Percentiles rank a stretch among this genome's conserved stretches.
These are phyloP conservation scores for Montipora cactus DNA, from an alignment of 64 coral and sea anemone genomes.

Conservation along the genomic window DNA sequence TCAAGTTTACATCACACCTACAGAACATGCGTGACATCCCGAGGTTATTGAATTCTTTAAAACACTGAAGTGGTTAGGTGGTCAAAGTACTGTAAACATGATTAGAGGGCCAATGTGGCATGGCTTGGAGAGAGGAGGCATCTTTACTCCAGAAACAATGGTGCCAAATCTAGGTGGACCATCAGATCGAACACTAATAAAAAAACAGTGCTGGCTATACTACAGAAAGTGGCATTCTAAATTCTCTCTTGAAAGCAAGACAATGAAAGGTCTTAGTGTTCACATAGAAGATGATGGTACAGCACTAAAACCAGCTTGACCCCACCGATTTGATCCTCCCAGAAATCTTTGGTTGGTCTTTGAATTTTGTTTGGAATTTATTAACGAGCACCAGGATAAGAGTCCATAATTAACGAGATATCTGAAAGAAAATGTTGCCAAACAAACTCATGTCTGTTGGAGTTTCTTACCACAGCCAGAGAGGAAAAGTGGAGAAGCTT, in stretches of 20 bases:
- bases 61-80: conserved; percentile 30
- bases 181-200: conserved; percentile 26
- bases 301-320: conserved; percentile 25
- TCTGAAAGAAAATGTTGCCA: too few relatives aligned
- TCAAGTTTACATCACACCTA: too few relatives aligned
- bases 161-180: conserved; percentile 55
- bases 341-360: too few relatives aligned
- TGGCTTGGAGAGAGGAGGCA: conserved; percentile 26
- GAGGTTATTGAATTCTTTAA: conserved; percentile 30
- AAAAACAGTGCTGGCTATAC: conserved; percentile 56
- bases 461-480: too few relatives aligned
- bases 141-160: conserved; percentile 8
- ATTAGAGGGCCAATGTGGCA: conserved; percentile 64
- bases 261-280: not conserved
- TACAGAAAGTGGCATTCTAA: conserved; percentile 58
- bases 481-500: too few relatives aligned
- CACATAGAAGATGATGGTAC: conserved; percentile 54
- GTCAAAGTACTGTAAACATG: conserved; percentile 54
- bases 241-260: not conserved
- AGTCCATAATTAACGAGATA: too few relatives aligned
- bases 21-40: not conserved
- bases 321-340: conserved; percentile 22
- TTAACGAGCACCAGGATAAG: too few relatives aligned
- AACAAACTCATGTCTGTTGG: too few relatives aligned
- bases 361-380: too few relatives aligned